These are phyloP conservation scores for Drosophila trapezifrons DNA, from an alignment of 1,140 invertebrate species.

Conservation along the genomic window DNA sequence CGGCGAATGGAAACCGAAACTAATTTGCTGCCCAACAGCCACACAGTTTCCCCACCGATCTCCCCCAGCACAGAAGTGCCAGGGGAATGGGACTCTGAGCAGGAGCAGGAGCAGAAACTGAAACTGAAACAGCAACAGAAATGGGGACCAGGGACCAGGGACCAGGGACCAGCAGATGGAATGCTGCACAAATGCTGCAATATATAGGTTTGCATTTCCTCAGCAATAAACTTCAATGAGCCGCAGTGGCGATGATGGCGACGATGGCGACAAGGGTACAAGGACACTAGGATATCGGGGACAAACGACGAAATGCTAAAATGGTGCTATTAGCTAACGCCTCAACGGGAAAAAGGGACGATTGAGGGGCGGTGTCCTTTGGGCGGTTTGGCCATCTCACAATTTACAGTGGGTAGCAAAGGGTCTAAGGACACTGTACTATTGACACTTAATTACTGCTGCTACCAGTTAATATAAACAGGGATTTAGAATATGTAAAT, in stretches of 20 bases:
- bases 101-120: neutral
- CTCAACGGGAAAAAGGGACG: slow-evolving; percentile 21
- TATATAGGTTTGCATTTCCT: slow-evolving; percentile 75
- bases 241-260: slow-evolving; percentile 45
- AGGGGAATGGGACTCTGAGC: neutral
- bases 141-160: too few species aligned
- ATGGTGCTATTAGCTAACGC: slow-evolving; percentile 65
- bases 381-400: neutral
- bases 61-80: slow-evolving; percentile 6
- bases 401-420: slow-evolving; percentile 5
- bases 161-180: slow-evolving; percentile 23
- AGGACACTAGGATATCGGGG: slow-evolving; percentile 9
- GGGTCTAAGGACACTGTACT: too few species aligned
- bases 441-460: slow-evolving; percentile 28
- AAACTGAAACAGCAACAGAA: slow-evolving; percentile 20
- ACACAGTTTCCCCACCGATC: slow-evolving; percentile 9
- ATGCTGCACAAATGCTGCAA: slow-evolving; percentile 62
- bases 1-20: slow-evolving; percentile 66
- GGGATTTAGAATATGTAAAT: too few species aligned
- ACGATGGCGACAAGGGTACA: slow-evolving; percentile 11
- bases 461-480: neutral
- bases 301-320: slow-evolving; percentile 63
- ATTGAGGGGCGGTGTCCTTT: neutral
- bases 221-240: slow-evolving; percentile 77
- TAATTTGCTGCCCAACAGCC: slow-evolving; percentile 65